These are phyloP conservation scores for Drosophila sucinea DNA, from an alignment of 1,140 invertebrate species.

Conservation along the genomic window DNA sequence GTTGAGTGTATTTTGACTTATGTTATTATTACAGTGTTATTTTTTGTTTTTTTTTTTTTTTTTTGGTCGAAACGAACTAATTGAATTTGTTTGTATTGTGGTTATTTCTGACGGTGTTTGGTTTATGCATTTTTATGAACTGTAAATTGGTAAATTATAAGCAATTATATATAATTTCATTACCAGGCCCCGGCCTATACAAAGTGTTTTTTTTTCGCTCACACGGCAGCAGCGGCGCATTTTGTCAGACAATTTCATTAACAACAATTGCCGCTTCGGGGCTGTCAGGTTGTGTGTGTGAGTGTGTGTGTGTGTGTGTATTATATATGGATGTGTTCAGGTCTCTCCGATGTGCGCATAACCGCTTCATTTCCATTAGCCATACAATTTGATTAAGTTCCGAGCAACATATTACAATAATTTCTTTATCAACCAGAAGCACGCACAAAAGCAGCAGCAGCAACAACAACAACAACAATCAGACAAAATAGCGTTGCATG, in stretches of 20 bases:
- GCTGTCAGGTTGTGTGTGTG: not conserved
- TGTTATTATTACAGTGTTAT: not conserved
- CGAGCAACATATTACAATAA: conserved; percentile 50
- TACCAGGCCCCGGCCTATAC: conserved; percentile 46
- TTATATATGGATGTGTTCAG: conserved; percentile 9
- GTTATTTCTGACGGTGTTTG: conserved; percentile 42
- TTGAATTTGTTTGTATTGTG: conserved; percentile 44
- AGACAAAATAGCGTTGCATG: conserved; percentile 48
- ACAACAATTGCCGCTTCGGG: conserved; percentile 56
- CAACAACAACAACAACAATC: conserved; percentile 29
- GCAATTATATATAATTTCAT: conserved; percentile 71
- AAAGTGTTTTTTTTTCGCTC: conserved; percentile 24
- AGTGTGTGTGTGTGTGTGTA: conserved; percentile 25
- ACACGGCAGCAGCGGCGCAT: conserved; percentile 50
- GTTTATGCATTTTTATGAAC: conserved; percentile 55
- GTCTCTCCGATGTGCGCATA: conserved; percentile 16
- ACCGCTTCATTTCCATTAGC: conserved; percentile 51
- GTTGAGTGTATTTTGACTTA: not conserved
- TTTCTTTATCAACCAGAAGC: conserved; percentile 51
- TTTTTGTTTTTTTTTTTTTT: not conserved
- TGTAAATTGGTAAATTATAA: conserved; percentile 74
- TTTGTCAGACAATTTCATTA: conserved; percentile 73
- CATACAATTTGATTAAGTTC: conserved; percentile 68
- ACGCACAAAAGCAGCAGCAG: conserved; percentile 47
- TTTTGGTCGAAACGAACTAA: conserved; percentile 33